Evolutionary conservation across 1,140 invertebrate genomes (phyloP), one percentile per base, ranked within the genome.

Genomic region (Monochamus saltuarius): DNA sequence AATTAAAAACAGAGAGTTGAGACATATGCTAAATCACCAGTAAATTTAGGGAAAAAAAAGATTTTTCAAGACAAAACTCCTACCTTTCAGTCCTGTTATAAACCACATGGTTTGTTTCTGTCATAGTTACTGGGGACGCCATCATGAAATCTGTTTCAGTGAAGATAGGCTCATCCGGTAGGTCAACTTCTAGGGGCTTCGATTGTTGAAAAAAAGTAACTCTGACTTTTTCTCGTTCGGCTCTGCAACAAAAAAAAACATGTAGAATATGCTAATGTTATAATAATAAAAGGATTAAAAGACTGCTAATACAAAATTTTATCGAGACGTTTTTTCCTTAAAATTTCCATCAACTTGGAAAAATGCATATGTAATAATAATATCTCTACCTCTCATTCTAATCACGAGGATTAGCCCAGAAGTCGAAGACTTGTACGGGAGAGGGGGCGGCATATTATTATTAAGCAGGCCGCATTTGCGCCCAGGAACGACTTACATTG

Each of bases 201-300:
- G 84, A 87, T 73, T 86, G 87, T 79, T 90, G 88, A 79, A 89
- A 90, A 78, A 90, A 90, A 52, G 86, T 87, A 69, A 90, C 89
- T 66, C 88, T 86, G 47, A 91, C 89, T 75, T 86, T 88, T 52
- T 86, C 85, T 69, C 84, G 80, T 77, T 86, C 84, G 75, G 83
- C 84, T 78, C 85, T 87, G 82, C 22, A 83, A 83, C 50, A 53
- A 62, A 42, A 62, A 61, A 52, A 58, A 57, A 62, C 39, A 35
- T 52, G 36, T 34, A 13, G 22, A 36, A 37, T 34, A 13, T 10
- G 29, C 1, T 17, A 7, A n/a, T 10, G 11, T 22, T 14, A 51
- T 29, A n/a, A n/a, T n/a, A n/a, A n/a, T n/a, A n/a, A n/a, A n/a
- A n/a, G n/a, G n/a, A n/a, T n/a, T n/a, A n/a, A n/a, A n/a, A n/a